These are phyloP conservation scores for Mobula hypostoma DNA, from an alignment of 2,113 vertebrate genomes.

Conservation along the genomic window DNA sequence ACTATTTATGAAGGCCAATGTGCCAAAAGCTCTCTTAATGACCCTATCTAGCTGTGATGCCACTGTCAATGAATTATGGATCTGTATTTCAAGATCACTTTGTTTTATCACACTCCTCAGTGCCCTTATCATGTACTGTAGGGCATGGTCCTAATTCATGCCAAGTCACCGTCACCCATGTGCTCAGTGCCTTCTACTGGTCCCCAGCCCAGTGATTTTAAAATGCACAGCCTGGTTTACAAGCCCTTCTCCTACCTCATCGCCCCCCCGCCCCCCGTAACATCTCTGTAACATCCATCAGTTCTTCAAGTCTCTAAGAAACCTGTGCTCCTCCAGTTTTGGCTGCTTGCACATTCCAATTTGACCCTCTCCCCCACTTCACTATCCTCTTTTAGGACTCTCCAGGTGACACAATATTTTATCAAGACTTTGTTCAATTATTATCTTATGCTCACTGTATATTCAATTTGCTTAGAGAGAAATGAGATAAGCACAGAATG, in stretches of 20 bases:
- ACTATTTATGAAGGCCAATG: too few relatives aligned
- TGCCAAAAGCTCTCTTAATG: too few relatives aligned
- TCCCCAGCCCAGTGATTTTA: background rate
- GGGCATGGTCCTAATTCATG: background rate
- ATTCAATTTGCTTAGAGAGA: too few relatives aligned
- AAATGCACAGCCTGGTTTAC: background rate
- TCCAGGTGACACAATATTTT: background rate
- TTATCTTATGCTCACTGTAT: too few relatives aligned
- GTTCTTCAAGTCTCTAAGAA: background rate
- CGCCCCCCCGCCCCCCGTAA: background rate
- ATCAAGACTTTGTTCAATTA: background rate
- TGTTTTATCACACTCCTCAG: too few relatives aligned
- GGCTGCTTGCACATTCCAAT: background rate
- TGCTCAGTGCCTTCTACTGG: background rate
- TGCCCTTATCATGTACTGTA: too few relatives aligned
- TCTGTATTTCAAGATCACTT: too few relatives aligned
- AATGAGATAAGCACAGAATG: too few relatives aligned
- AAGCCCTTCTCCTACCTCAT: background rate
- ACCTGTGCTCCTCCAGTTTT: background rate
- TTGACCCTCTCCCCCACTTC: too few relatives aligned
- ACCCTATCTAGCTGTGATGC: too few relatives aligned
- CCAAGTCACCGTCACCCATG: background rate
- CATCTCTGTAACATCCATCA: background rate
- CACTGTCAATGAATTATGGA: too few relatives aligned
- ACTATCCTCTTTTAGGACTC: too few relatives aligned